A percentile compares a stretch with the other conserved stretches of the same genome.
These are phyloP conservation scores for Astropecten irregularis DNA, from an alignment of 53 echinoderm and acorn worm genomes.

Conservation along the genomic window DNA sequence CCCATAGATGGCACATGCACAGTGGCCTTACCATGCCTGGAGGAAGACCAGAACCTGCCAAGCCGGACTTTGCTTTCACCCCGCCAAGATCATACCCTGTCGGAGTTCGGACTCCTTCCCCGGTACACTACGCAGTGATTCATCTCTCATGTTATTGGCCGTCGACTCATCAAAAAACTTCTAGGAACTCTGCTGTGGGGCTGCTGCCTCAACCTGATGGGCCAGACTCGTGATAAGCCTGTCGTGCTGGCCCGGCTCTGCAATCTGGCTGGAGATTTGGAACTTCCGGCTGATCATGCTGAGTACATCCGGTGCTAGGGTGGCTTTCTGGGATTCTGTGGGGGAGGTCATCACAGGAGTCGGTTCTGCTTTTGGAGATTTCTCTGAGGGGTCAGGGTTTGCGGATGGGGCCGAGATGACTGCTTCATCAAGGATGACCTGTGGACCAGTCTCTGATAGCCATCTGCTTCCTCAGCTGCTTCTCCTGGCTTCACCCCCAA, in stretches of 20 bases:
- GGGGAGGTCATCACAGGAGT: not conserved
- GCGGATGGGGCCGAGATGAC: not conserved
- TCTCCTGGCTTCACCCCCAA: not conserved
- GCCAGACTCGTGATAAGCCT: constrained; percentile 30
- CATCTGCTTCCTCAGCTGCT: too few relatives aligned
- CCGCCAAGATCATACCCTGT: too few relatives aligned
- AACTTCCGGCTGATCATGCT: constrained; percentile 18
- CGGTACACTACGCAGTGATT: too few relatives aligned
- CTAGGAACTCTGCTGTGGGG: too few relatives aligned
- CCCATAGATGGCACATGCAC: too few relatives aligned
- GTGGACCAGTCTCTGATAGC: not conserved
- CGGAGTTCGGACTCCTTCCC: too few relatives aligned
- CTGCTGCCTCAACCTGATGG: constrained; percentile 40
- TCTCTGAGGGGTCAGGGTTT: not conserved
- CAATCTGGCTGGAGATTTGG: constrained; percentile 38
- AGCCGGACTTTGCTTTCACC: too few relatives aligned
- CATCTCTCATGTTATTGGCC: too few relatives aligned
- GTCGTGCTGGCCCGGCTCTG: constrained; percentile 58
- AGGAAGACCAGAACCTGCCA: too few relatives aligned
- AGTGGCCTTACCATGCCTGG: too few relatives aligned
- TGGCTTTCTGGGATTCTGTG: not conserved
- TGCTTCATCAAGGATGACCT: not conserved
- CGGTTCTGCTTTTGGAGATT: not conserved
- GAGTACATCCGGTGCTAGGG: not conserved
- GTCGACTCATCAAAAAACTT: too few relatives aligned